Evolutionary conservation across 2,797 vertebrate species (phyloP), one percentile per base, ranked within the genome.

Genomic region (Taenioides sp.): DNA sequence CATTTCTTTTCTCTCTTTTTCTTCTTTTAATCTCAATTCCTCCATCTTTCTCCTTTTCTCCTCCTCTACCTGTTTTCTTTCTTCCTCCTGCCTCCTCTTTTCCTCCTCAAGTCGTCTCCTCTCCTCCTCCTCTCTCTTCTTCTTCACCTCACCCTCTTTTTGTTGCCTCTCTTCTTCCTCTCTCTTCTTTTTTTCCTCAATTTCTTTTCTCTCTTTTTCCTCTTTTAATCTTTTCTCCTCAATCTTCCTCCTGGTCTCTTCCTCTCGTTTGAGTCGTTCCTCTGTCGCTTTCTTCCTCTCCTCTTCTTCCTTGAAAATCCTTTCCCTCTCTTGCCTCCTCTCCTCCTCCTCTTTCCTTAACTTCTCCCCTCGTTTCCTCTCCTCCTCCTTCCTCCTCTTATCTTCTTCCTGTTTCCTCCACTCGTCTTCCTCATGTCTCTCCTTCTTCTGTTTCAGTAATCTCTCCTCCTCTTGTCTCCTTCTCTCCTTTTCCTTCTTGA

Each of bases 231-330:
- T 78, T 65, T 83, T 78, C 3, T 65, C 52, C 80, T 79, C 54
- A 31, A 71, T 74, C 76, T 78, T 65, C 81, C 74, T 65, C n/a
- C 50, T 73, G 31, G 76, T 31, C 5, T 77, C 67, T 80, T 78
- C 49, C 80, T 78, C 55, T 47, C 34, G 47, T 4, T 75, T 76
- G 72, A 78, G 52, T 81, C 70, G 65, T 14, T 67, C 87, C 84
- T 1, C 82, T 83, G 25, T 85, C 84, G 17, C 59, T 82, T 84
- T 66, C 73, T 20, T 77, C 71, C 88, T 83, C n/a, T 85, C 86
- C 62, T 89, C 86, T 68, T 71, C 76, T 28, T 67, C 74, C 22
- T 75, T 5, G 22, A 65, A 68, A 73, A 74, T 55, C 10, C 54
- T 84, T 61, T 5, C 82, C 60, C 82, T 72, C 69, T 89, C 12